A percentile compares a stretch with the other conserved stretches of the same genome.
phyloP scores from a whole-genome alignment of 2,113 vertebrate genomes.

The mouse (Mus musculus) region GRCm39 chrX:14569001-14569500 shows the following conservation, averaged over 20 bases:
- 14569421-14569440: constrained; percentile 53
- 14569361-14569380: constrained; percentile 13
- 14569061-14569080: constrained; percentile 29
- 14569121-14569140: constrained; percentile 22
- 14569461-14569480: too few species aligned
- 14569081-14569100: background rate
- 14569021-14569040: constrained; percentile 1
- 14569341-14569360: background rate
- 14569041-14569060: background rate
- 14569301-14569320: constrained; percentile 8
- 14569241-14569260: constrained; percentile 31
- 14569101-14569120: constrained; percentile 50
- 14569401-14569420: constrained; percentile 38
- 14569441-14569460: too few species aligned
- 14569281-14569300: constrained; percentile 11
- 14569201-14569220: constrained; percentile 53
- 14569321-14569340: background rate
- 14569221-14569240: constrained; percentile 45
- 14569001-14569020: background rate
- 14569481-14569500: too few species aligned
- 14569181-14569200: background rate
- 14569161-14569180: constrained; percentile 54
- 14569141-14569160: background rate
- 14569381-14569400: background rate
- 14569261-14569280: background rate